These are phyloP conservation scores for Hippocampus barbouri DNA, from an alignment of 2,113 vertebrate species.

Conservation along the genomic window DNA sequence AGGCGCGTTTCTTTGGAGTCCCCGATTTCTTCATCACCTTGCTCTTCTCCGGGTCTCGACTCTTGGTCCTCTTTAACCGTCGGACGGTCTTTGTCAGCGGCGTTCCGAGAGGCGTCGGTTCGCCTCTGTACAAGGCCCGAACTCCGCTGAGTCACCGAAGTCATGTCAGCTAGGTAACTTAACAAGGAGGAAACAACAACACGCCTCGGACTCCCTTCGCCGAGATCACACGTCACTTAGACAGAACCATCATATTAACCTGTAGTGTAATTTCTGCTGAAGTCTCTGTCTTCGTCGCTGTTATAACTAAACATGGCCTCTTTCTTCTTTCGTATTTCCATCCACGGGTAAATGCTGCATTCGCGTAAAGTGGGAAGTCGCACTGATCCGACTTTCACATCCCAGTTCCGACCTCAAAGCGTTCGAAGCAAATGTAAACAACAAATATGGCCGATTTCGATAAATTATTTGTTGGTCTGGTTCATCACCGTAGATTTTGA, in stretches of 20 bases:
- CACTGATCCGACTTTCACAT: no score
- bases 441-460: no score
- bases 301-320: slow-evolving; percentile 80
- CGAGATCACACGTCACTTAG: slow-evolving; percentile 21
- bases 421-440: no score
- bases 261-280: background rate
- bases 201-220: slow-evolving; percentile 42
- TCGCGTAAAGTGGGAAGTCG: no score
- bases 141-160: slow-evolving; percentile 85
- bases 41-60: slow-evolving; percentile 78
- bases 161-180: slow-evolving; percentile 70
- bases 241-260: slow-evolving; percentile 35
- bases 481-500: no score
- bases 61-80: slow-evolving; percentile 80
- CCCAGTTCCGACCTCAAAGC: no score
- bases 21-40: slow-evolving; percentile 82
- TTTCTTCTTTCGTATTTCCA: background rate
- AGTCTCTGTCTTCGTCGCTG: background rate
- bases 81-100: slow-evolving; percentile 79
- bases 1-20: slow-evolving; percentile 95
- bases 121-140: slow-evolving; percentile 95
- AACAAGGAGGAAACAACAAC: slow-evolving; percentile 18
- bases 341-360: no score
- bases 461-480: no score
- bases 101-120: slow-evolving; percentile 87